A percentile compares a stretch with the other conserved stretches of the same genome.
phyloP scores from a whole-genome alignment of 2,113 vertebrate species.

The Thalassarche chlororhynchos region DNA sequence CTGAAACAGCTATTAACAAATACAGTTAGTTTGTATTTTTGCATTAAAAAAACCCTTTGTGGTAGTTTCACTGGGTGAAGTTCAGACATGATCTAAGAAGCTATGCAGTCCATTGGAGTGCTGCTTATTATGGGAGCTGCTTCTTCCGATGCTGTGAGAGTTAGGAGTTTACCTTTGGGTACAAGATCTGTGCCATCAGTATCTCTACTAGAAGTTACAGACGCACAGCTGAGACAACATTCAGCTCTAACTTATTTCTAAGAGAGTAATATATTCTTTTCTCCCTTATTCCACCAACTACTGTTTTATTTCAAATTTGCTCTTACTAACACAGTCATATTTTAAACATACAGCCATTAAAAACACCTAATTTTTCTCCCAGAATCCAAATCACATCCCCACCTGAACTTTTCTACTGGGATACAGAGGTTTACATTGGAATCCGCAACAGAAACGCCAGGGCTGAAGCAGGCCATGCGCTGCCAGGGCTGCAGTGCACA shows the following conservation, averaged over 20 bases:
- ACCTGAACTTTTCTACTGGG: background rate
- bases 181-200: background rate
- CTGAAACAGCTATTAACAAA: background rate
- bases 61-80: background rate
- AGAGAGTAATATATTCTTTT: background rate
- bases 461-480: background rate
- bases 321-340: background rate
- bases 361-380: background rate
- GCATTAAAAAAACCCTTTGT: rapidly evolving
- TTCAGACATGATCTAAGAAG: background rate
- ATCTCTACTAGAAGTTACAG: background rate
- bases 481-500: background rate
- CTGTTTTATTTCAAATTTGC: background rate
- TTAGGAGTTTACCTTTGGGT: background rate
- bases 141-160: background rate
- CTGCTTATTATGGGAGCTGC: background rate
- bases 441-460: background rate
- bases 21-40: background rate
- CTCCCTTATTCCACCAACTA: background rate
- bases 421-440: background rate
- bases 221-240: background rate
- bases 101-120: background rate
- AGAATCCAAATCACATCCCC: background rate
- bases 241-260: background rate
- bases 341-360: background rate